Base-by-base conservation (phyloP, 2,888 invertebrate genomes). In the Smittia sp. region DNA sequence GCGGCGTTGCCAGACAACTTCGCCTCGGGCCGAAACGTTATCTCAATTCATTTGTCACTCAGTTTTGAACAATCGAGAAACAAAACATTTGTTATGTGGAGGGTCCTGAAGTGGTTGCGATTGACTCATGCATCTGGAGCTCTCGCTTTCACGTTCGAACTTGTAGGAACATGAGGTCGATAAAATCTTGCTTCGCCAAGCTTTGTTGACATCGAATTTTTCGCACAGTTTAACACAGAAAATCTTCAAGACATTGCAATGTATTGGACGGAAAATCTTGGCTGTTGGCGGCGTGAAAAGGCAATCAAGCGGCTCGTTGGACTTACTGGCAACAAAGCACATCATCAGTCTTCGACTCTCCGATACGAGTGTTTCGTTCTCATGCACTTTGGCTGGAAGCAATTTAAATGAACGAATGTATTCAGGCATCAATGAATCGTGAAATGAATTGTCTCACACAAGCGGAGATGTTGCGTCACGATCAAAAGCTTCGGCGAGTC, bases 291-390 rank as follows among this genome's bases (percentile, higher is more conserved):
- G n/a, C n/a, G n/a, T n/a, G n/a, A n/a, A n/a, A n/a, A n/a, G n/a
- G n/a, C n/a, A n/a, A n/a, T n/a, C n/a, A n/a, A n/a, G n/a, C n/a
- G n/a, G n/a, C 11, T 38, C 38, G 38, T 38, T 38, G 38, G 38
- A 38, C 38, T 38, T n/a, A n/a, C 52, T 52, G 52, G 52, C 52
- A 52, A 52, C 52, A 15, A 52, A n/a, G 52, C 52, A 52, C 15
- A 52, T 39, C 7, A 52, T n/a, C 52, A n/a, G 52, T 52, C 52
- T 9, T 15, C 15, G 52, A 6, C 38, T 52, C 52, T 9, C 52
- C 15, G 7, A 39, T 39, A 39, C 39, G 39, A 39, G 39, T 15
- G 52, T 52, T 52, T 52, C 15, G 15, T 52, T 52, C 52, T n/a
- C 52, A 15, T 52, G 52, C 52, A 52, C 52, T n/a, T n/a, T 11